Evolutionary conservation across 2,888 invertebrate species (phyloP), one percentile per base, ranked within the genome.

Genomic region (Muscina levida): DNA sequence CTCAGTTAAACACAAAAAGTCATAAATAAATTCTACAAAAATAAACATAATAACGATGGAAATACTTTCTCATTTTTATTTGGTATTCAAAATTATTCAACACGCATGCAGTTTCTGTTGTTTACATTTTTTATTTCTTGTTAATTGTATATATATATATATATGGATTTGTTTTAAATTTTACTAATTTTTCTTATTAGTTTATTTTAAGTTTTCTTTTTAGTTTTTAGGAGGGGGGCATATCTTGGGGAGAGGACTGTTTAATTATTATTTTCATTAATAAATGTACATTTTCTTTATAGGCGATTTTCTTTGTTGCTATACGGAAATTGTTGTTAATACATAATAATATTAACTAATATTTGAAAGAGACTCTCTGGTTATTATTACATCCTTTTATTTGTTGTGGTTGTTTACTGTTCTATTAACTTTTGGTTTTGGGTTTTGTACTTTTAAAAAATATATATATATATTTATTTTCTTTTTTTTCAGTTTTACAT

Each of bases 381-480:
- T n/a, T n/a, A n/a, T n/a, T n/a, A n/a, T 70, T 57, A 8, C 17
- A 48, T 31, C 8, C 53, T 67, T 57, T 57, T 66, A n/a, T 57
- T 39, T 44, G 6, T 70, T 68, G 57, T 72, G 15, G 26, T 39
- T 70, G 56, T 71, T 56, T 71, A 31, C 8, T 8, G 53, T 57
- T 53, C 48, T 42, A 72, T 72, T 59, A 31, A 42, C 57, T 39
- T 24, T 39, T 56, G 66, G 22, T 31, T 13, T 66, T 15, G 17
- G 19, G 44, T 56, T 56, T 42, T 71, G 51, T 72, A 72, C 48
- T 67, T 77, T 67, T 67, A 72, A 66, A 62, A 72, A 67, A 77
- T 46, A 74, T 31, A 31, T 46, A 74, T 79, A 65, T 75, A 24
- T 77, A 62, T 78, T 46, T 72, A 68, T 66, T 53, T n/a, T 59